Base-by-base conservation (phyloP, 2,888 invertebrate species). In the Brachyopa scutellaris region DNA sequence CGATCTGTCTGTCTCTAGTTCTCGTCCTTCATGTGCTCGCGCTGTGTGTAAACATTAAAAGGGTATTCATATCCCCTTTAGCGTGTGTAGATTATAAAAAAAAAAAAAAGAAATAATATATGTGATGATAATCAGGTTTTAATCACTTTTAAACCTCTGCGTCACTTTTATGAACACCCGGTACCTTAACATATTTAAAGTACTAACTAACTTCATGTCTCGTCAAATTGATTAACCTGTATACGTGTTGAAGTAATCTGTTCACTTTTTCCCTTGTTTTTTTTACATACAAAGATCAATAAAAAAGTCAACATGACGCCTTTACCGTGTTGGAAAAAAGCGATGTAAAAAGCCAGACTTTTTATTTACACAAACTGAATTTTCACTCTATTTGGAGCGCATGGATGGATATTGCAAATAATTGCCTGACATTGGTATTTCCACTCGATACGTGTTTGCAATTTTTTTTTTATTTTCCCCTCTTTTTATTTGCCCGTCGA, bases 341-440 rank as follows among this genome's bases (percentile, higher is more conserved):
- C n/a, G n/a, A n/a, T n/a, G n/a, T n/a, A n/a, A n/a, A n/a, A n/a
- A n/a, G n/a, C n/a, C n/a, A n/a, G 15, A 55, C 45, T 36, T 53
- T 80, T 73, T 80, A 57, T 62, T 64, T 38, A 61, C 45, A 62
- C 67, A 42, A 64, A 69, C 38, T 53, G 55, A 33, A 59, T 66
- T 66, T 82, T 59, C 53, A 66, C 53, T 76, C 53, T 11, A 47
- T 70, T 76, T 76, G 51, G 26, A 76, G 29, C 38, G 21, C 66
- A 74, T 57, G 66, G 47, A 70, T 72, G 64, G 62, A 74, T 69
- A 57, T 66, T 38, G 76, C 70, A 61, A 76, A 82, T 82, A 82
- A 76, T 76, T 82, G 82, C 76, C 82, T 76, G 70, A 82, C 82
- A 82, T 76, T 76, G 82, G 70, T 76, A 76, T 70, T 66, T 76